A percentile compares a stretch with the other conserved stretches of the same genome.
phyloP scores from a whole-genome alignment of 2,888 invertebrate genomes.

The Lacanobia wlatinum region DNA sequence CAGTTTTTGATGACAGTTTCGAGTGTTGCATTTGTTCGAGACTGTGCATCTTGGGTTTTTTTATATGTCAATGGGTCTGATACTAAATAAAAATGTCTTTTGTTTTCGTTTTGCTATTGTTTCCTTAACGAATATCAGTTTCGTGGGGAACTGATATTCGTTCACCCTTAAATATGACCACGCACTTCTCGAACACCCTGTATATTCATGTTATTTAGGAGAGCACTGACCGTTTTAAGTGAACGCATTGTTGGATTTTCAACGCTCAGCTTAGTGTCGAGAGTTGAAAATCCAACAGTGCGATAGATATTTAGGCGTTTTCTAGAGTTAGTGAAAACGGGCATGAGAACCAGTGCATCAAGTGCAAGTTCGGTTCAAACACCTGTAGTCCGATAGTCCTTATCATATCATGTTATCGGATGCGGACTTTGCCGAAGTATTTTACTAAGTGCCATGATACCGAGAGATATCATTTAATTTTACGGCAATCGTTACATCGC shows the following conservation, averaged over 20 bases:
- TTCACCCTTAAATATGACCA: too few species aligned
- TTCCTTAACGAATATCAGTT: too few species aligned
- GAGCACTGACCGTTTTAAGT: slow-evolving; percentile 6
- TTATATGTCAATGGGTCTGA: too few species aligned
- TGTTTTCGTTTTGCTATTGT: too few species aligned
- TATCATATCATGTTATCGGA: slow-evolving; percentile 64
- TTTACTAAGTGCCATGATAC: slow-evolving; percentile 56
- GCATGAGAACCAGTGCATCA: slow-evolving; percentile 64
- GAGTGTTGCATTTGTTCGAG: too few species aligned
- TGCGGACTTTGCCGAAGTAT: slow-evolving; percentile 52
- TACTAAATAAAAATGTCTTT: too few species aligned
- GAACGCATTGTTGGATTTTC: neutral
- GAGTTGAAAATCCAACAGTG: neutral
- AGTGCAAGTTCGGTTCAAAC: slow-evolving; percentile 78
- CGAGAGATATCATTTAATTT: slow-evolving; percentile 49
- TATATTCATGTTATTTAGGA: slow-evolving; percentile 27
- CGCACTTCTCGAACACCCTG: too few species aligned
- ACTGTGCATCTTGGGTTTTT: too few species aligned
- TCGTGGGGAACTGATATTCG: too few species aligned
- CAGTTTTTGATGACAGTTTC: too few species aligned
- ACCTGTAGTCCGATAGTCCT: slow-evolving; percentile 74
- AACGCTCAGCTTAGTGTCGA: neutral
- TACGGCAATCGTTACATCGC: slow-evolving; percentile 31
- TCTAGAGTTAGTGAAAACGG: neutral
- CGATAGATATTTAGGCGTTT: neutral